Base-by-base conservation (phyloP, 2,888 invertebrate genomes). In the Dyspetes luteomarginatus region DNA sequence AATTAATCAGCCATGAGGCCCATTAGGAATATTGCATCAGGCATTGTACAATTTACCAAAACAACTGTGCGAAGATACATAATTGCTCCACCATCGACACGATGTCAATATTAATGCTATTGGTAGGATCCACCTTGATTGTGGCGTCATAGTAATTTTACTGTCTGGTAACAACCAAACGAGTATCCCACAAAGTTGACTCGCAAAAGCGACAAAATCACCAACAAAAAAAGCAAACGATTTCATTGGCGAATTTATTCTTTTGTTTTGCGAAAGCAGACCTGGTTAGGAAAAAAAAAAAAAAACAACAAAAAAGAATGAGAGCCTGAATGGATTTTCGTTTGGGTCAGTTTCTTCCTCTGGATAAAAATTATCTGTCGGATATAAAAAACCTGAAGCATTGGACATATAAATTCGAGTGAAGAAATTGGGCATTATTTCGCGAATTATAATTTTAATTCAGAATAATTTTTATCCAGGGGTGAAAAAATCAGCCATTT, bases 21-120 rank as follows among this genome's bases (percentile, higher is more conserved):
- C n/a, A n/a, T n/a, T n/a, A n/a, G n/a, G n/a, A n/a, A n/a, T n/a
- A n/a, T n/a, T n/a, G n/a, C 75, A 28, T 41, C 12, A 36, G 24
- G n/a, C 58, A 15, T 52, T 12, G 22, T 52, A 48, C 50, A 3
- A 45, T 17, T 30, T 86, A 90, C 89, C 83, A 4, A 90, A 88
- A 50, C 82, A 83, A 62, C 92, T 92, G 58, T 90, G 86, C 82
- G 90, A 88, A 22, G 94, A 93, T 3, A 96, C 93, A 90, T 94
- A 97, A 91, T 97, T 97, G 90, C 96, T 96, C 97, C 97, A 97
- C 97, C 97, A 97, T 22, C 96, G 95, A 56, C 95, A 92, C 0
- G 97, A 97, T 71, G 95, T 94, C 26, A 97, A 92, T 30, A 96
- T 85, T 65, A 96, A 93, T 2, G 96, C 94, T 2, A 95, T 83